A percentile compares a stretch with the other conserved stretches of the same genome.
These are phyloP conservation scores for Eonycteris spelaea DNA, from an alignment of 2,113 vertebrate genomes.

Conservation along the genomic window DNA sequence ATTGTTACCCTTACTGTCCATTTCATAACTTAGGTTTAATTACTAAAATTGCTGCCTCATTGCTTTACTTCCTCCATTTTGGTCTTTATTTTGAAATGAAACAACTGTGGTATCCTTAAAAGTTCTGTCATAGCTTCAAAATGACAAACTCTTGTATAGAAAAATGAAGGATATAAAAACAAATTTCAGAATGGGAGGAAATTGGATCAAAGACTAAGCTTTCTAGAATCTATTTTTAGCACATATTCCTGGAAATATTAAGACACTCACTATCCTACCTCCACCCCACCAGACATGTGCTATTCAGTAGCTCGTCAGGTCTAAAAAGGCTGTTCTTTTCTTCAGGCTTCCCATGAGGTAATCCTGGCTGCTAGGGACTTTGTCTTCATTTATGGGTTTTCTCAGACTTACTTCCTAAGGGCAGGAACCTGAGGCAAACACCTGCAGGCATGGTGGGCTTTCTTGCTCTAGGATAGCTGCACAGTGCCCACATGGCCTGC, in stretches of 20 bases:
- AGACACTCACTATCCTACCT: neutral
- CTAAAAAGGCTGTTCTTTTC: neutral
- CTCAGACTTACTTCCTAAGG: constrained; percentile 23
- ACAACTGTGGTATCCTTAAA: neutral
- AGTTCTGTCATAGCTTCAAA: constrained; percentile 36
- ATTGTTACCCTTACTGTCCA: constrained; percentile 49
- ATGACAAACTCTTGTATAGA: neutral
- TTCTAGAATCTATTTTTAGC: constrained; percentile 16
- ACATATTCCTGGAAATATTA: constrained; percentile 22
- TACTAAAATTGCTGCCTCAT: neutral
- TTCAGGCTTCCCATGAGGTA: neutral
- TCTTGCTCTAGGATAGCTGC: neutral
- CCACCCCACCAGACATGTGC: neutral
- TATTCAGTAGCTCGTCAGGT: neutral
- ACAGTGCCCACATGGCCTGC: accelerated
- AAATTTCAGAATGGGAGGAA: constrained; percentile 37
- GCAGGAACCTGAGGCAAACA: constrained; percentile 26
- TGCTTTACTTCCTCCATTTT: constrained; percentile 8
- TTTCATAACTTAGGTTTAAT: constrained; percentile 62
- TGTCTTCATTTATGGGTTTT: neutral
- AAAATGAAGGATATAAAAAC: neutral
- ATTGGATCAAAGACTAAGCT: neutral
- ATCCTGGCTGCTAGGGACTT: neutral
- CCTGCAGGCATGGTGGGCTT: neutral
- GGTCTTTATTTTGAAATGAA: constrained; percentile 40